phyloP scores from a whole-genome alignment of 2,888 invertebrate species.

The Osmoderma eremita region DNA sequence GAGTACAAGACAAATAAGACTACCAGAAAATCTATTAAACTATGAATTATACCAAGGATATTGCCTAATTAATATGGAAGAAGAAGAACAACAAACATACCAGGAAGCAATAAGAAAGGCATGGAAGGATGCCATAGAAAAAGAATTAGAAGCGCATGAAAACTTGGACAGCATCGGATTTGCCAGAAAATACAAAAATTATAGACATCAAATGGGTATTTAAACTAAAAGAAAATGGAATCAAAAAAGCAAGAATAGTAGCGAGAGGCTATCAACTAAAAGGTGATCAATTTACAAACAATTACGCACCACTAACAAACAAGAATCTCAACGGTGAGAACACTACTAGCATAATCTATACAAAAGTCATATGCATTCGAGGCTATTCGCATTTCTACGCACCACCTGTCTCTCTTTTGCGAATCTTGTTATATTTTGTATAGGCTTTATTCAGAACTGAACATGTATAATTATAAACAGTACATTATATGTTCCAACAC shows the following conservation, averaged over 20 bases:
- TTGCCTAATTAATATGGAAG: background rate
- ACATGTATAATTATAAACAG: too few species aligned
- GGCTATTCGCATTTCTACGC: background rate
- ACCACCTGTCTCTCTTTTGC: too few species aligned
- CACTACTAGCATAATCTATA: background rate
- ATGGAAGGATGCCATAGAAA: conserved; percentile 3
- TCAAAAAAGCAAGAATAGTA: conserved; percentile 4
- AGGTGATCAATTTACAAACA: background rate
- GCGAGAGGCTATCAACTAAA: background rate
- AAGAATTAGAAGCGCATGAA: conserved; percentile 6
- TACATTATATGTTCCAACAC: too few species aligned
- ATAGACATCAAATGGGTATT: conserved; percentile 5
- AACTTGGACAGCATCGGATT: background rate
- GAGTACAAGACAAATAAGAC: background rate
- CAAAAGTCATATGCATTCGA: background rate
- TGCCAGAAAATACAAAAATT: background rate
- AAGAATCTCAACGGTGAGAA: background rate
- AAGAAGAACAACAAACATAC: too few species aligned
- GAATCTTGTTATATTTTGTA: too few species aligned
- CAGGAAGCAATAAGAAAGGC: background rate
- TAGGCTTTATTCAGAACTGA: too few species aligned
- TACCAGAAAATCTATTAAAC: background rate
- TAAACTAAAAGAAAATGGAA: background rate
- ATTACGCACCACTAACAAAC: too few species aligned
- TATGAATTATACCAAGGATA: conserved; percentile 1